A percentile compares a stretch with the other conserved stretches of the same genome.
These are phyloP conservation scores for Drosophila atroscutellata DNA, from an alignment of 2,888 invertebrate species.

Conservation along the genomic window DNA sequence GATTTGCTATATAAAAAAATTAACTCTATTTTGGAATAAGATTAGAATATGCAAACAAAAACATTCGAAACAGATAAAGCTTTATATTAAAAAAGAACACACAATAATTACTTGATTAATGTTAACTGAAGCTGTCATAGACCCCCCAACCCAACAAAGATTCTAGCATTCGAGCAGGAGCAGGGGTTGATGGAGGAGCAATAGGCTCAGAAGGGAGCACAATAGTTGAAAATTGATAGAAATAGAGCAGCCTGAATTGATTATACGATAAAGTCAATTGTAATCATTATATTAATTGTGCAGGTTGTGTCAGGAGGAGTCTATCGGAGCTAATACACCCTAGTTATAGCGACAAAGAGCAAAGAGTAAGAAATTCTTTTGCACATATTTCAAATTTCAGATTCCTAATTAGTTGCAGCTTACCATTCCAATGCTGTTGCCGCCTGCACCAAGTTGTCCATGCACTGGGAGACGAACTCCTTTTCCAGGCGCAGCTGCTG, in stretches of 20 bases:
- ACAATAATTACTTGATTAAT: background rate
- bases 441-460: conserved; percentile 95
- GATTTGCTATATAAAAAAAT: no score
- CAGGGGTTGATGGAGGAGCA: no score
- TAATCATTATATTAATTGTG: background rate
- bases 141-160: no score
- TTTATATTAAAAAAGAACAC: no score
- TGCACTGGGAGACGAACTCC: conserved; percentile 96
- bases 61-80: no score
- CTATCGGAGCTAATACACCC: background rate
- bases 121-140: background rate
- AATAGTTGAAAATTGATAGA: no score
- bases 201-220: no score
- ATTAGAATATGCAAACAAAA: no score
- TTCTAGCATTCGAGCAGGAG: no score
- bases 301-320: background rate
- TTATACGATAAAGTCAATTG: background rate
- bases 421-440: conserved; percentile 88
- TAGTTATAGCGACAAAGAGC: no score
- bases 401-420: conserved; percentile 5
- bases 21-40: no score
- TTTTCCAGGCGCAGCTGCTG: conserved; percentile 95
- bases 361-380: background rate
- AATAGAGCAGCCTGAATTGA: background rate
- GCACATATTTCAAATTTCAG: background rate